These are phyloP conservation scores for Odocoileus virginianus DNA, from an alignment of 2,113 vertebrate genomes.

Conservation along the genomic window DNA sequence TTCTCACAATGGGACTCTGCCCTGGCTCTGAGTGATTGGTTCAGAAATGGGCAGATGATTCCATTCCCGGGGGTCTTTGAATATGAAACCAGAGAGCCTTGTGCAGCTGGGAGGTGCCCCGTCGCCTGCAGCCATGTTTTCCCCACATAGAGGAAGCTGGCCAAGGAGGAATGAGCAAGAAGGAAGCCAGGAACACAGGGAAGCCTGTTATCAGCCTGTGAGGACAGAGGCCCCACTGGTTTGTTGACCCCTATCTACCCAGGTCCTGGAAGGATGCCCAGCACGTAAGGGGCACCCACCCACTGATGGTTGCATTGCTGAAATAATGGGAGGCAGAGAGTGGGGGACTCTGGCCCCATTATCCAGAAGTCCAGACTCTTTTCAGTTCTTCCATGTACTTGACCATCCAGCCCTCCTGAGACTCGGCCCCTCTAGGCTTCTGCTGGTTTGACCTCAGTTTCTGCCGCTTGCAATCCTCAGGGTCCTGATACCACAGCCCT, in stretches of 20 bases:
- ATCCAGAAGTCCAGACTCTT: rapidly evolving
- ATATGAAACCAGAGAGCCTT: not conserved
- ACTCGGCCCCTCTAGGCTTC: not conserved
- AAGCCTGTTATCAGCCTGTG: not conserved
- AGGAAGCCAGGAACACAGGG: too few species aligned
- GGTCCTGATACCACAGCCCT: not conserved
- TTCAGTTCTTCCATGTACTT: not conserved
- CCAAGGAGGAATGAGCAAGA: not conserved
- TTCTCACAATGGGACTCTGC: rapidly evolving
- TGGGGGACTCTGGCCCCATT: not conserved
- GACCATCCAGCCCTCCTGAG: not conserved
- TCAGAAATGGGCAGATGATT: rapidly evolving
- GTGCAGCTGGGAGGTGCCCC: rapidly evolving
- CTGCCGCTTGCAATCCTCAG: not conserved
- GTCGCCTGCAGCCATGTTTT: not conserved
- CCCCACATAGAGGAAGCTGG: not conserved
- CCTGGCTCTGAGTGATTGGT: not conserved
- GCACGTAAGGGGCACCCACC: rapidly evolving
- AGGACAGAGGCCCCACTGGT: rapidly evolving
- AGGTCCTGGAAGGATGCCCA: not conserved
- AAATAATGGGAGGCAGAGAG: not conserved
- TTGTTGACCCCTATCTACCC: not conserved
- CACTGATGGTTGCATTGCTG: not conserved
- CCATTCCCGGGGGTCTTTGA: not conserved
- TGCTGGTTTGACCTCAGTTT: not conserved